Evolutionary conservation across 2,797 vertebrate genomes (phyloP), one percentile per base, ranked within the genome.

Genomic region (Leptodactylus fallax): DNA sequence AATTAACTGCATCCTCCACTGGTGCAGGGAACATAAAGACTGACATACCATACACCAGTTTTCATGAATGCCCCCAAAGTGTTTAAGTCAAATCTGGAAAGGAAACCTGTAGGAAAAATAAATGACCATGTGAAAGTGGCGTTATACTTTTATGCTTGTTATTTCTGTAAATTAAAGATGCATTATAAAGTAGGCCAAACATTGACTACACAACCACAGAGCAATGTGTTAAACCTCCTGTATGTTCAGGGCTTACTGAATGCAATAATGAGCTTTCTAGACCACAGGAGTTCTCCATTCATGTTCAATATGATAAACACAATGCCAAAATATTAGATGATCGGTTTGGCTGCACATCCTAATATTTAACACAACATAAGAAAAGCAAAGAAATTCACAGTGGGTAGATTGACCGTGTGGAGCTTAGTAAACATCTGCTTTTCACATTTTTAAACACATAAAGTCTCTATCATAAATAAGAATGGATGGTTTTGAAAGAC

Each of bases 381-480:
- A 63, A n/a, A 47, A 81, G 45, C 45, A 16, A 63, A 60, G 45
- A 36, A 45, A 21, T 49, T 63, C 36, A 81, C 79, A 81, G 36
- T 11, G 6, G 17, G 56, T 11, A 25, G 5, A n/a, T 7, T 82
- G 63, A 82, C 10, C 45, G 16, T 53, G 23, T 53, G 4, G 6
- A 25, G 80, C 17, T 51, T 67, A 16, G 14, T 56, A 71, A 55
- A 71, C 49, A 83, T 53, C 9, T 56, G 2, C 7, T 36, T 49
- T 45, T 83, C 10, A 27, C 7, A 83, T 36, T 71, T 83, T 55
- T 69, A 55, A 83, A 36, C 51, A 56, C 47, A 14, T 71, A 56
- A 56, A 14, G 81, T 71, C 23, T 56, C n/a, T n/a, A 63, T 83
- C 45, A 16, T 16, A 55, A 55, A 69, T 83, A 56, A 71, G 51